These are phyloP conservation scores for Chelonoidis abingdonii DNA, from an alignment of 2,113 vertebrate species.

Conservation along the genomic window DNA sequence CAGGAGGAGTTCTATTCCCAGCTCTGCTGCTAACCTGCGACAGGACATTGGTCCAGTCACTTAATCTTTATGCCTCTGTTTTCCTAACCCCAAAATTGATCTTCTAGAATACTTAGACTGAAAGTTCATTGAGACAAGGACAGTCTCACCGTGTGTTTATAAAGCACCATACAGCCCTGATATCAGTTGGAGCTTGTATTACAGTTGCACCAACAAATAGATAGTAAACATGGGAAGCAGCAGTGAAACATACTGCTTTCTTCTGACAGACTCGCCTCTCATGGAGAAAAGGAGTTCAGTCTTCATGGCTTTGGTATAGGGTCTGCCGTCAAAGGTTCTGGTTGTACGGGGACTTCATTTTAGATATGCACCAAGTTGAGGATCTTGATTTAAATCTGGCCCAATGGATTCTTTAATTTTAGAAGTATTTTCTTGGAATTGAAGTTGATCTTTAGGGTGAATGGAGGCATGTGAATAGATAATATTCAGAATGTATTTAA, in stretches of 20 bases:
- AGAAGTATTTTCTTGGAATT: background rate
- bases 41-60: background rate
- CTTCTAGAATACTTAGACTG: background rate
- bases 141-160: background rate
- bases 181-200: background rate
- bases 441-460: background rate
- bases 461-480: background rate
- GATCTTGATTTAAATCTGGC: background rate
- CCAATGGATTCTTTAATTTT: background rate
- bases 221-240: background rate
- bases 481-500: conserved; percentile 7
- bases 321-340: background rate
- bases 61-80: background rate
- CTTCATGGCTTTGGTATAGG: background rate
- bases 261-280: background rate
- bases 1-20: background rate
- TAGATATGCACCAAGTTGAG: background rate
- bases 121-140: background rate
- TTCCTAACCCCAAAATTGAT: background rate
- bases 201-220: background rate
- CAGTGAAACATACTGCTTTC: background rate
- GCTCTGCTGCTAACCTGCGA: background rate
- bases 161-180: background rate
- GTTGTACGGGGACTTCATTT: conserved; percentile 14
- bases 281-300: background rate